These are phyloP conservation scores for Pentalonia nigronervosa DNA, from an alignment of 1,140 invertebrate species.

Conservation along the genomic window DNA sequence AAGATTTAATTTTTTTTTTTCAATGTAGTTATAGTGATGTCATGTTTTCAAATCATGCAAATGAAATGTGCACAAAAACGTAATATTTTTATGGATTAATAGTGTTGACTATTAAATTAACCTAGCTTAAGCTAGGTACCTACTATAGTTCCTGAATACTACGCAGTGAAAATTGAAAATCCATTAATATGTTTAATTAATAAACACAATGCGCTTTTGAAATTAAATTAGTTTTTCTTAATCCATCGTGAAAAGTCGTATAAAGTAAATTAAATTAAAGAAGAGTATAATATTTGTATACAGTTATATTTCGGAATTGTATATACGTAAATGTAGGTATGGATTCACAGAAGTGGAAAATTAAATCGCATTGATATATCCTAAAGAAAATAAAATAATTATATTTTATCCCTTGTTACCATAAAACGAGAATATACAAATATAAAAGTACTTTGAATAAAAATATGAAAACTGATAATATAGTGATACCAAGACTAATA, in stretches of 20 bases:
- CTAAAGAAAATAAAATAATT: conserved; percentile 9
- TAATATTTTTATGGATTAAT: not conserved
- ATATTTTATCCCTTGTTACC: conserved; percentile 12
- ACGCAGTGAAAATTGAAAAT: not conserved
- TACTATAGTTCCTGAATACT: not conserved
- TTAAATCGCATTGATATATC: conserved; percentile 17
- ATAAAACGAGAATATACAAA: not conserved
- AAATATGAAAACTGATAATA: conserved; percentile 8
- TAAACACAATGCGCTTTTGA: not conserved
- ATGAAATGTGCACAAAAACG: not conserved
- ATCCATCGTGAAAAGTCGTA: not conserved
- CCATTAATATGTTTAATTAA: conserved; percentile 6
- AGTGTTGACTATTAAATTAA: not conserved
- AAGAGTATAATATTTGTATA: not conserved
- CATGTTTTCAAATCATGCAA: not conserved
- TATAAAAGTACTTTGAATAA: conserved; percentile 16
- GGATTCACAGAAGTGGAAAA: not conserved
- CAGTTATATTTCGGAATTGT: not conserved
- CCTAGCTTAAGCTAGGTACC: not conserved
- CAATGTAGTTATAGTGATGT: not conserved
- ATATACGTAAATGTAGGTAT: conserved; percentile 8
- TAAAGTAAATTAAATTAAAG: not conserved
- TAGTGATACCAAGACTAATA: not conserved
- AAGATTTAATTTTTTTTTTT: not conserved
- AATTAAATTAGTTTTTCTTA: not conserved